These are phyloP conservation scores for Oryzias woworae DNA, from an alignment of 2,113 vertebrate species.

Conservation along the genomic window DNA sequence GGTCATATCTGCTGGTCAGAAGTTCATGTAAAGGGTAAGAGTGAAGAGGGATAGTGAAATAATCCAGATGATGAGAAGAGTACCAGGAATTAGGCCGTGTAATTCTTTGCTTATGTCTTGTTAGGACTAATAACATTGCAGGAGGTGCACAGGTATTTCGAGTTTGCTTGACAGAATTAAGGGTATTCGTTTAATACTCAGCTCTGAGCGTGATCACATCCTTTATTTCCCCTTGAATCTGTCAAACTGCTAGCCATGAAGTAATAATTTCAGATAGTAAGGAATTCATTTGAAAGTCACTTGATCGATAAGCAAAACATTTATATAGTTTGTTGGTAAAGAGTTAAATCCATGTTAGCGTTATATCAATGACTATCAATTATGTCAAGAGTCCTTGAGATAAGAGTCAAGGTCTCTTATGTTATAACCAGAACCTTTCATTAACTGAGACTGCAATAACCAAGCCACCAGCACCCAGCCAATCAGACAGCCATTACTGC, in stretches of 20 bases:
- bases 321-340: too few species aligned
- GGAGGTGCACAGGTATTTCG: constrained; percentile 37
- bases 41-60: constrained; percentile 54
- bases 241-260: not conserved
- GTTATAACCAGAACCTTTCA: constrained; percentile 19
- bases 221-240: constrained; percentile 18
- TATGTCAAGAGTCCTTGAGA: too few species aligned
- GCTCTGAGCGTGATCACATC: not conserved
- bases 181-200: constrained; percentile 4
- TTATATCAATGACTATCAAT: too few species aligned
- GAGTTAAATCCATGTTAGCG: too few species aligned
- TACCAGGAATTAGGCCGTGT: constrained; percentile 48
- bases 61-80: constrained; percentile 69
- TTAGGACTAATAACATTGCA: constrained; percentile 19
- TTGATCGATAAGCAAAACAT: too few species aligned
- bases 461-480: constrained; percentile 43
- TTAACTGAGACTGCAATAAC: constrained; percentile 38
- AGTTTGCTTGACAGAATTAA: constrained; percentile 4
- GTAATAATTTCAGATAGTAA: too few species aligned
- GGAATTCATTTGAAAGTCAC: too few species aligned
- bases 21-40: constrained; percentile 50
- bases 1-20: constrained; percentile 47
- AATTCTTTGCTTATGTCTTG: constrained; percentile 52
- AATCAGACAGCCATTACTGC: constrained; percentile 43
- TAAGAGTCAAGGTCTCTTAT: constrained; percentile 3